Percentiles rank a stretch among this genome's conserved stretches.
Evolutionary conservation across 2,113 vertebrate species (phyloP).

Genomic region (Phyllostomus hastatus): DNA sequence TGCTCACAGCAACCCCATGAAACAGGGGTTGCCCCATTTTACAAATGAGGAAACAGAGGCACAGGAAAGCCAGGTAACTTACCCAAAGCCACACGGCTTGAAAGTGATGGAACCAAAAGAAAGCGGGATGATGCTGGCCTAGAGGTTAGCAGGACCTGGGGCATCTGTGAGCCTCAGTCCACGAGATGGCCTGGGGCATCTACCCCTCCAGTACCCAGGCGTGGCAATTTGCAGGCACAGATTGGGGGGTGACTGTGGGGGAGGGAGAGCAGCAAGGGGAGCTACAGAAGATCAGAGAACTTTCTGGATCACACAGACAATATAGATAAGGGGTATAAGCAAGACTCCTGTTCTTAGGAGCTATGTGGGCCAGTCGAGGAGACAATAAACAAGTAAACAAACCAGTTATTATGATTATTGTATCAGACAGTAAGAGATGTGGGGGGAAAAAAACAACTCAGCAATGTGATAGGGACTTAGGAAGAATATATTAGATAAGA

Average conservation of each 20-base stretch:
- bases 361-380: background rate
- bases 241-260: accelerated
- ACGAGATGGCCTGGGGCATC: background rate
- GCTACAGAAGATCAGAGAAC: background rate
- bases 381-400: background rate
- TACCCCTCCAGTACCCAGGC: background rate
- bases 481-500: background rate
- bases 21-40: background rate
- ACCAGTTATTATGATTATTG: background rate
- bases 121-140: background rate
- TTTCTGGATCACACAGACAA: background rate
- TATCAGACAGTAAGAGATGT: background rate
- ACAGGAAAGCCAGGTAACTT: background rate
- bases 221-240: background rate
- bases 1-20: background rate
- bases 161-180: background rate
- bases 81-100: background rate
- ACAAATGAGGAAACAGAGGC: background rate
- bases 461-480: background rate
- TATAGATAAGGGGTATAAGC: background rate
- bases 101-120: background rate
- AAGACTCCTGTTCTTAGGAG: background rate
- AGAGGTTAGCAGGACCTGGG: background rate
- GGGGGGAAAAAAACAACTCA: background rate
- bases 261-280: background rate